Percentiles rank a stretch among this genome's conserved stretches.
phyloP scores from a whole-genome alignment of 2,888 invertebrate species.

The Ariolimax columbianus region DNA sequence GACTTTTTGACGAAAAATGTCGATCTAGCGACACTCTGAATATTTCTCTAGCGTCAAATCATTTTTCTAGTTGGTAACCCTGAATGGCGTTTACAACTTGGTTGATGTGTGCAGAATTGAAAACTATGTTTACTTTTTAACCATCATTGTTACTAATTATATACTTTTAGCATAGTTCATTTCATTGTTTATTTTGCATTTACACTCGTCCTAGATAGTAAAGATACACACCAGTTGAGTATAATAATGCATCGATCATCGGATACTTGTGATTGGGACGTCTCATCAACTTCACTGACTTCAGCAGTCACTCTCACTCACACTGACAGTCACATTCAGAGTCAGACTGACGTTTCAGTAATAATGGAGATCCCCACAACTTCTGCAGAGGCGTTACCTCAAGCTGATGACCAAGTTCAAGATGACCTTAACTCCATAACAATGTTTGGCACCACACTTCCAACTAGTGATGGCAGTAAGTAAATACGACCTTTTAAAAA shows the following conservation, averaged over 20 bases:
- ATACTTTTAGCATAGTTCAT: neutral
- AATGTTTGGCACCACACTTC: neutral
- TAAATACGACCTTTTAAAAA: too few relatives aligned
- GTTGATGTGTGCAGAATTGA: neutral
- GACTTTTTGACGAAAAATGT: too few relatives aligned
- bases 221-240: too few relatives aligned
- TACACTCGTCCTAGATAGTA: neutral
- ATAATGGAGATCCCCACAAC: neutral
- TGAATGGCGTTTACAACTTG: neutral
- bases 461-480: neutral
- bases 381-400: neutral
- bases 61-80: neutral
- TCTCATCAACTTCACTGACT: constrained; percentile 16
- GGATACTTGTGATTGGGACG: neutral
- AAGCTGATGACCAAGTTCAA: neutral
- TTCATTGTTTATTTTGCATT: neutral
- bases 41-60: neutral
- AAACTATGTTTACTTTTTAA: neutral
- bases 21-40: neutral
- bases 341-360: too few relatives aligned
- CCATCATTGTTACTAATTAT: neutral
- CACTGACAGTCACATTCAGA: too few relatives aligned
- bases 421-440: neutral
- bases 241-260: neutral
- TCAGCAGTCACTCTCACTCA: neutral